These are phyloP conservation scores for Perdix hodgsoniae DNA, from an alignment of 2,797 vertebrate species.

Conservation along the genomic window DNA sequence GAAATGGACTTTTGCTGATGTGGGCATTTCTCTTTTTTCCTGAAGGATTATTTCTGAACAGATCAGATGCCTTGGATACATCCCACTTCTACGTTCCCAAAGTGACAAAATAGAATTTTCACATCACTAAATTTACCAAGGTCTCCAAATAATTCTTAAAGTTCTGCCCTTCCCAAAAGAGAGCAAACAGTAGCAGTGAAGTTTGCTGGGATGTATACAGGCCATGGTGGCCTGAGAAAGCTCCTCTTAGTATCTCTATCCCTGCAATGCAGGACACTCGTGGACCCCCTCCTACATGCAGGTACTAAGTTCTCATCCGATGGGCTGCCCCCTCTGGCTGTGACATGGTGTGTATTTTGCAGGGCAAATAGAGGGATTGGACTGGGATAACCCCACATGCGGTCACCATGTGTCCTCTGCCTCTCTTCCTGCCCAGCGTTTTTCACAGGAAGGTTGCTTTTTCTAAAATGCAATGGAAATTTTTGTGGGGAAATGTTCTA, in stretches of 20 bases:
- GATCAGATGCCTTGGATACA: neutral
- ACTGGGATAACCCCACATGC: fast-evolving
- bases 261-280: fast-evolving
- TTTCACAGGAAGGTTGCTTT: neutral
- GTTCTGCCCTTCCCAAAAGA: neutral
- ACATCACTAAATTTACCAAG: neutral
- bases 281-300: fast-evolving
- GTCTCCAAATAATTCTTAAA: neutral
- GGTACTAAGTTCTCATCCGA: fast-evolving
- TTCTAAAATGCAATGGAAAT: neutral
- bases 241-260: fast-evolving
- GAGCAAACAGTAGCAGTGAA: neutral
- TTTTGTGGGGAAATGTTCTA: neutral
- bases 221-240: neutral
- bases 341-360: fast-evolving
- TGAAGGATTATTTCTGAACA: neutral
- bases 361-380: neutral
- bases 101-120: neutral
- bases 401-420: neutral
- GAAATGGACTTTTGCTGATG: neutral
- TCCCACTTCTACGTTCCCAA: neutral
- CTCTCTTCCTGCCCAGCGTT: neutral
- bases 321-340: fast-evolving
- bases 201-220: neutral
- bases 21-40: neutral